Percentiles rank a stretch among this genome's conserved stretches.
These are phyloP conservation scores for Chaetorhynchus papuensis DNA, from an alignment of 2,113 vertebrate species.

Conservation along the genomic window DNA sequence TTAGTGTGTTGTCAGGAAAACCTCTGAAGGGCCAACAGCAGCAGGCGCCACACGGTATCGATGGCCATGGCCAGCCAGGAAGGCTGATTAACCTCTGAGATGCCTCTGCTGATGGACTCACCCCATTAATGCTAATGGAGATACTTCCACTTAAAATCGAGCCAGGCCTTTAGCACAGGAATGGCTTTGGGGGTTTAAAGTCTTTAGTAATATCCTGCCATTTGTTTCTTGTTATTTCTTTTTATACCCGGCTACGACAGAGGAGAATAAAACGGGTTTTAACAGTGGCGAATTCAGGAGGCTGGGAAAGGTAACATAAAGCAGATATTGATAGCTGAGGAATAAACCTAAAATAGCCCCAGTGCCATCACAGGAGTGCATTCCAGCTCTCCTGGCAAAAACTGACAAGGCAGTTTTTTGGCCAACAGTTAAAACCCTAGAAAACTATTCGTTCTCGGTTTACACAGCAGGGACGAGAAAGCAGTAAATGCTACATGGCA, in stretches of 20 bases:
- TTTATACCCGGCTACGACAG: conserved; percentile 37
- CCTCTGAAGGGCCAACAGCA: conserved; percentile 88
- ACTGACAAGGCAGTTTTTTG: not conserved
- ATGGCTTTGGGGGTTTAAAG: conserved; percentile 58
- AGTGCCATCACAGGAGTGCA: not conserved
- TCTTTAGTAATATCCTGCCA: conserved; percentile 62
- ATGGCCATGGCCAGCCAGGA: conserved; percentile 88
- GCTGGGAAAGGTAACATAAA: not conserved
- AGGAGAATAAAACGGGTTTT: conserved; percentile 23
- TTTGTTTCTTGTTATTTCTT: conserved; percentile 59
- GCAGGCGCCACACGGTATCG: conserved; percentile 92
- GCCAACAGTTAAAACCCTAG: not conserved
- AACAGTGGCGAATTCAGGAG: conserved; percentile 11
- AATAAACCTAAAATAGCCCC: not conserved
- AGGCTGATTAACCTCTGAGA: conserved; percentile 93
- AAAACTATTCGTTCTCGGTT: not conserved
- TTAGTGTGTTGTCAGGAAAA: conserved; percentile 87
- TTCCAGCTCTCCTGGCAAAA: not conserved
- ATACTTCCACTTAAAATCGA: conserved; percentile 63
- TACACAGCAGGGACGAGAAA: not conserved
- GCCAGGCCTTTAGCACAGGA: conserved; percentile 55
- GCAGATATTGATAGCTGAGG: not conserved
- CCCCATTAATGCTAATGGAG: conserved; percentile 93
- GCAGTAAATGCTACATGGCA: not conserved
- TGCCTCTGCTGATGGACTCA: conserved; percentile 76